A percentile compares a stretch with the other conserved stretches of the same genome.
Conservation (phyloP, 2,113 vertebrate genomes). For the Actenoides lindsayi region DNA sequence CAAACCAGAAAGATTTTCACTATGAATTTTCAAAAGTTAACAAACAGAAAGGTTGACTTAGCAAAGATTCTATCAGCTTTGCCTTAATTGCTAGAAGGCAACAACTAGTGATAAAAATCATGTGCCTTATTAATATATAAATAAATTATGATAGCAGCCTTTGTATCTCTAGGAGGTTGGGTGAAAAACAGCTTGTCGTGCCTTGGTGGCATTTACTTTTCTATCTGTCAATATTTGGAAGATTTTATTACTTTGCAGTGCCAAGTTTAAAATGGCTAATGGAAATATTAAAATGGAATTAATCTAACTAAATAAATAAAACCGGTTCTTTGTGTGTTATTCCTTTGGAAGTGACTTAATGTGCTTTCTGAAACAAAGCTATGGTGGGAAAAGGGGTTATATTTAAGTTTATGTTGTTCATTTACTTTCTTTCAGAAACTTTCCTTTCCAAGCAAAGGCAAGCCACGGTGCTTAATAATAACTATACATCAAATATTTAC, state of each 20-base stretch:
- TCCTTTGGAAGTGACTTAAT: constrained; percentile 60
- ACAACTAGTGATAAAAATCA: constrained; percentile 44
- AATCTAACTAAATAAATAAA: constrained; percentile 76
- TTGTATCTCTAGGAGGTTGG: constrained; percentile 49
- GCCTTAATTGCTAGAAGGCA: constrained; percentile 44
- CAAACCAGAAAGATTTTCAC: background rate
- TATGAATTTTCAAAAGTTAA: constrained; percentile 9
- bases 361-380: constrained; percentile 53
- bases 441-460: background rate
- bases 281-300: constrained; percentile 81
- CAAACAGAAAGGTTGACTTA: constrained; percentile 49
- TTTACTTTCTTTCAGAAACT: background rate
- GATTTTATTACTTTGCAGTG: constrained; percentile 75
- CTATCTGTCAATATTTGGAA: constrained; percentile 80
- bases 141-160: constrained; percentile 45
- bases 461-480: background rate
- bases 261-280: constrained; percentile 77
- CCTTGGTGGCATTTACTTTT: constrained; percentile 74
- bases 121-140: constrained; percentile 64
- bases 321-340: constrained; percentile 21
- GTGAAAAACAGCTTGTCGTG: constrained; percentile 70
- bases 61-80: constrained; percentile 34
- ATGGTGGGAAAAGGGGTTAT: background rate
- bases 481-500: background rate
- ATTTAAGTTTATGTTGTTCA: background rate